Base-by-base conservation (phyloP, 2,797 vertebrate genomes). In the Scyliorhinus canicula region DNA sequence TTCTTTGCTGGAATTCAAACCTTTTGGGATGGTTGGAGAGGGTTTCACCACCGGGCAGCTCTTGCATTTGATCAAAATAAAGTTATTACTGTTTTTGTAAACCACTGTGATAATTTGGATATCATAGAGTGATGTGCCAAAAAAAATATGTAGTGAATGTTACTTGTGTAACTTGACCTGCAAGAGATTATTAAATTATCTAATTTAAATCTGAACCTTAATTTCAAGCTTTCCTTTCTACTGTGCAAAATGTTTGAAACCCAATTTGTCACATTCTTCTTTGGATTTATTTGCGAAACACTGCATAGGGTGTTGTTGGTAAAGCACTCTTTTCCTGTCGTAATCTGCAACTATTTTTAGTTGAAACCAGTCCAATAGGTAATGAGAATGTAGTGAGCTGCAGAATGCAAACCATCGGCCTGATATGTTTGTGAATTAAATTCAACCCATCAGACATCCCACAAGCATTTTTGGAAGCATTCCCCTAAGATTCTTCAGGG, bases 391-490 rank as follows among this genome's bases (percentile, higher is more conserved):
- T 7, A 12, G 84, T 52, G 47, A 86, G 47, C 84, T 86, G 52
- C 50, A 86, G 84, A 86, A 86, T 86, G 50, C 9, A 86, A 86
- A 84, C 79, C 44, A 84, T 84, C 24, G 24, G 28, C 28, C 12
- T 88, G 77, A 60, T 84, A 35, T 65, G 52, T 84, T 74, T 84
- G 50, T 55, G 57, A 57, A 55, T 57, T 57, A 8, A 95, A n/a
- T 95, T 40, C 21, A 47, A 77, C 65, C 26, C 24, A 8, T 95
- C 31, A 95, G 57, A 85, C 35, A 85, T 93, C 60, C 90, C 28
- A 44, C 96, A 96, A 35, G 95, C 96, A 96, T 97, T 97, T 96
- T 96, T 95, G 50, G 93, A 95, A 96, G 96, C 96, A 35, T 88
- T 97, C 96, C 79, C n/a, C 26, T 40, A 95, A 65, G 84, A 63